Evolutionary conservation across 2,113 vertebrate species (phyloP).

Genomic region (Caranx melampygus): DNA sequence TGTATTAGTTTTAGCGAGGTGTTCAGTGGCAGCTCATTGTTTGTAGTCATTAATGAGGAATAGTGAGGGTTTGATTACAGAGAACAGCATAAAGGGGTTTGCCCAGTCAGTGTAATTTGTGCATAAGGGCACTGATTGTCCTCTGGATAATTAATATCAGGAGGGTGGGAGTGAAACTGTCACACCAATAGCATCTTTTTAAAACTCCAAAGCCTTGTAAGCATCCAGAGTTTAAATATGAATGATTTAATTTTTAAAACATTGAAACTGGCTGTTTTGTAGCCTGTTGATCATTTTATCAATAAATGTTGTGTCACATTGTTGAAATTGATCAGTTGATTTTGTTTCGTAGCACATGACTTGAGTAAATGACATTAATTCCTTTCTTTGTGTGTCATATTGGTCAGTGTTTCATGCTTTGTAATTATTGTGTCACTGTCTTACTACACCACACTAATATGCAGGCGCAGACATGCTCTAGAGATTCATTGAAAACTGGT

Average conservation of each 20-base stretch:
- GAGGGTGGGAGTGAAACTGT: neutral
- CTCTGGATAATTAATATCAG: neutral
- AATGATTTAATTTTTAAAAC: neutral
- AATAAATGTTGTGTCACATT: neutral
- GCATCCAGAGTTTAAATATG: neutral
- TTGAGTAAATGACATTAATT: neutral
- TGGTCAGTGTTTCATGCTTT: neutral
- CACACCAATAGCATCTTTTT: neutral
- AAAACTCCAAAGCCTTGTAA: neutral
- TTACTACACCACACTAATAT: constrained; percentile 35
- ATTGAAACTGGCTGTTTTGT: neutral
- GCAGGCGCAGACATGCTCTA: constrained; percentile 32
- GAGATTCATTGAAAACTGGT: constrained; percentile 49
- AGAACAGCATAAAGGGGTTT: neutral
- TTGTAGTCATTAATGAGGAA: neutral
- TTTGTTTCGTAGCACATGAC: neutral
- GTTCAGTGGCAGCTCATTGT: neutral
- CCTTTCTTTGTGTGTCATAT: constrained; percentile 1
- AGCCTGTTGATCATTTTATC: neutral
- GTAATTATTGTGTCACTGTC: constrained; percentile 12
- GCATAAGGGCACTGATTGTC: neutral
- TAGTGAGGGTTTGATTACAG: neutral
- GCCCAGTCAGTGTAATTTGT: neutral
- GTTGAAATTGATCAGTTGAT: neutral
- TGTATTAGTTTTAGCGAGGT: neutral